A percentile compares a stretch with the other conserved stretches of the same genome.
These are phyloP conservation scores for Coelinius sp. DNA, from an alignment of 2,888 invertebrate species.

Conservation along the genomic window DNA sequence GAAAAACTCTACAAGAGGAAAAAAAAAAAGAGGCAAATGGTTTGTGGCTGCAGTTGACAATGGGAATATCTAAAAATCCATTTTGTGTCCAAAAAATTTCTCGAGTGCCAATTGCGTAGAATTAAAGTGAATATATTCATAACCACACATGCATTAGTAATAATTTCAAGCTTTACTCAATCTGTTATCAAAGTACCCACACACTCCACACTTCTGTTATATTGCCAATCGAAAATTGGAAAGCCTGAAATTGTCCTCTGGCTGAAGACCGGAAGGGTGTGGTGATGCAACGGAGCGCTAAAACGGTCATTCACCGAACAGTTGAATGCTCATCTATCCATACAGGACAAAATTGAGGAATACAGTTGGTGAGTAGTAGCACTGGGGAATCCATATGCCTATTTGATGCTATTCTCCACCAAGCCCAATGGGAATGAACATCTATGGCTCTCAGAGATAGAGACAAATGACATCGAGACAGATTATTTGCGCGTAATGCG, in stretches of 20 bases:
- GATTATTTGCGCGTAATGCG: slow-evolving; percentile 20
- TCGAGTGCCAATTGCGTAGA: neutral
- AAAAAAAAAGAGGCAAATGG: neutral
- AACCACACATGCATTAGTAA: slow-evolving; percentile 19
- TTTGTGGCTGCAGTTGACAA: slow-evolving; percentile 5
- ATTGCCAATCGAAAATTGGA: slow-evolving; percentile 10
- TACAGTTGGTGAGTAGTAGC: neutral
- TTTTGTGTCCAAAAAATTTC: neutral
- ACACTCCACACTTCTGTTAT: neutral
- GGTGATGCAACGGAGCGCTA: slow-evolving; percentile 16
- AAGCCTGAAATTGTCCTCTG: slow-evolving; percentile 12
- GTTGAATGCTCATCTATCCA: slow-evolving; percentile 1
- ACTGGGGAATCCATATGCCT: neutral
- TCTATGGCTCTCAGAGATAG: neutral
- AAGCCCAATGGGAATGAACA: neutral
- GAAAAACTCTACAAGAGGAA: neutral
- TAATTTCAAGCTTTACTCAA: neutral
- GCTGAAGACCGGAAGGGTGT: slow-evolving; percentile 21
- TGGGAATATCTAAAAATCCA: slow-evolving; percentile 17
- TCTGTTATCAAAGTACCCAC: neutral
- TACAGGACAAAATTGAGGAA: slow-evolving; percentile 10
- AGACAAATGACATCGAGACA: neutral
- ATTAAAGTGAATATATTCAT: neutral
- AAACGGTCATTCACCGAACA: slow-evolving; percentile 20
- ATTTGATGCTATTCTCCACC: slow-evolving; percentile 1